Base-by-base conservation (phyloP, 1,140 invertebrate genomes). In the Zaprionus ghesquierei region DNA sequence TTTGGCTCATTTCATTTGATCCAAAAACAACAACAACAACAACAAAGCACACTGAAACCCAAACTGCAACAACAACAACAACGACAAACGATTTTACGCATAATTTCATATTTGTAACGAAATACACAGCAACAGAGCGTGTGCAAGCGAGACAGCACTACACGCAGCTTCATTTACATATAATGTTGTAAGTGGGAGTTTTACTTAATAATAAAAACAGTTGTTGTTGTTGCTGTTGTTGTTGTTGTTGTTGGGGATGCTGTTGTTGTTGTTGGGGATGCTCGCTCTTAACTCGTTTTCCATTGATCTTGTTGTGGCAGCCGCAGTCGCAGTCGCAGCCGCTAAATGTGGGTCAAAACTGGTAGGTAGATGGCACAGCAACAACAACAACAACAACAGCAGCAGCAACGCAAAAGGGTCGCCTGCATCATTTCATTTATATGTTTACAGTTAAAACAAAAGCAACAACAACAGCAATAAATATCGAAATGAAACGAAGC, bases 81-180 rank as follows among this genome's bases (percentile, higher is more conserved):
- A 44, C 53, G 71, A 58, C 54, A 77, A 59, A 75, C 56, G 69
- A 90, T 89, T 89, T 80, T 72, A 81, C 84, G 84, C 84, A 89
- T 82, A 91, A 89, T 89, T 90, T 90, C 78, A 86, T 85, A 89
- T 90, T 81, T 89, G 75, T 86, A 87, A 72, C 77, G 73, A 87
- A 75, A 82, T 74, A 75, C 46, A 49, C 13, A 77, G 41, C 50
- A 53, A 44, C 6, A 29, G 27, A 29, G 25, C 1, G 3, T 8
- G 27, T 8, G 27, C 1, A 5, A 29, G 0, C 0, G 27, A 29
- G 27, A 2, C 1, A 29, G 27, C 27, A 29, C 27, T 38, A 33
- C 8, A 29, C 31, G 15, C 20, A 46, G 53, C 49, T 29, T 59
- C 55, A 51, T 64, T 51, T 27, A 75, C 74, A 64, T 77, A 76